These are phyloP conservation scores for Numida meleagris DNA, from an alignment of 2,113 vertebrate species.

Conservation along the genomic window DNA sequence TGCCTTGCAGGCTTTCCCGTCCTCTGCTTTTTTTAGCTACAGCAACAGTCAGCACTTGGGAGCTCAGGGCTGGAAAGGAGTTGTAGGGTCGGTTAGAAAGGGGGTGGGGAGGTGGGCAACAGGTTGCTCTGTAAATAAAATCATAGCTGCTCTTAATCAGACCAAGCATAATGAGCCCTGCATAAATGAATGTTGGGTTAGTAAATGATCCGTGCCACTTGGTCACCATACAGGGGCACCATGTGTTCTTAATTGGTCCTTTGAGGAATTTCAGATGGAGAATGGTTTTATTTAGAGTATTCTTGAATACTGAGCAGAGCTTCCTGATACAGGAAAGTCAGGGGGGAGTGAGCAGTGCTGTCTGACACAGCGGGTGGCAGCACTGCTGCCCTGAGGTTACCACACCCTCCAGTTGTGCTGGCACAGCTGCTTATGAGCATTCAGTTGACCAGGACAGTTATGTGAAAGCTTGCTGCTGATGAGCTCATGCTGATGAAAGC, in stretches of 20 bases:
- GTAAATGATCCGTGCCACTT: background rate
- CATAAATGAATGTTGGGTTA: background rate
- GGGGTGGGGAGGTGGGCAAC: background rate
- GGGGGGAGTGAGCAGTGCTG: background rate
- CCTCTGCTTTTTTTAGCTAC: background rate
- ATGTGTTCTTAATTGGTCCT: background rate
- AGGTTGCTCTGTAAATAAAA: background rate
- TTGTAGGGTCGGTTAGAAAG: background rate
- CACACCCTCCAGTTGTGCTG: background rate
- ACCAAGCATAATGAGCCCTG: background rate
- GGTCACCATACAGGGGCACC: background rate
- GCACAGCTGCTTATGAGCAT: background rate
- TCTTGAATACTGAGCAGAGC: background rate
- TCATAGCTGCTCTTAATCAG: background rate
- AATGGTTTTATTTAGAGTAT: background rate
- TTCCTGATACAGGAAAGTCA: background rate
- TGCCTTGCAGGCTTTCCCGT: background rate
- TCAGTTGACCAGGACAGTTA: background rate
- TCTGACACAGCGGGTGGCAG: background rate
- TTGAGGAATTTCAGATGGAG: background rate
- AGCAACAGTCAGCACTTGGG: background rate
- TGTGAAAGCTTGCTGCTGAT: background rate
- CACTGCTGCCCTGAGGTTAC: background rate
- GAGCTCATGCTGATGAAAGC: too few species aligned
- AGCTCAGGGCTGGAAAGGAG: background rate